These are phyloP conservation scores for Caenorhabditis sp. DNA, from an alignment of 2,888 invertebrate species.

Conservation along the genomic window DNA sequence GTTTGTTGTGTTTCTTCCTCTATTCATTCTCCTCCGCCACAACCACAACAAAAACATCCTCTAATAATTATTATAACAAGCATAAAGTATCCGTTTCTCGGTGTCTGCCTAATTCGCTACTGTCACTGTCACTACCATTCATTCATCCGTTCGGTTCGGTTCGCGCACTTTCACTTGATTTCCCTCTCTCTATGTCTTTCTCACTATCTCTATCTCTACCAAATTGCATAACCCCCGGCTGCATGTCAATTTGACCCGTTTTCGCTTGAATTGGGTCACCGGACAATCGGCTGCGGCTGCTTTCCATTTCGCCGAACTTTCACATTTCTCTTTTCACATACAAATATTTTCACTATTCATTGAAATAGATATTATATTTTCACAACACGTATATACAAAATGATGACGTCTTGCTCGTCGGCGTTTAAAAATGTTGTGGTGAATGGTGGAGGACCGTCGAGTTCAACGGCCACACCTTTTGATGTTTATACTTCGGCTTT, in stretches of 20 bases:
- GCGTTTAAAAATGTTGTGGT: background rate
- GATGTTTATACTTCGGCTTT: conserved; percentile 27
- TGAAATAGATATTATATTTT: background rate
- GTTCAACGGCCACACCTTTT: background rate
- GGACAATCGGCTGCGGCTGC: background rate
- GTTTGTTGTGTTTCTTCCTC: too few species aligned
- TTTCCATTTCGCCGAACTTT: background rate
- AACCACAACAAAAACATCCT: background rate
- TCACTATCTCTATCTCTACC: background rate
- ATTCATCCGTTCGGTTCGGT: too few species aligned
- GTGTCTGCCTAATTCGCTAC: background rate
- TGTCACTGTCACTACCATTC: background rate
- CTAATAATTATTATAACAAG: background rate
- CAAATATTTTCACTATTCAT: background rate
- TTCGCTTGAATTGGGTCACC: conserved; percentile 1
- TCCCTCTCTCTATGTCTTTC: background rate
- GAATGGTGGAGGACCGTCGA: background rate
- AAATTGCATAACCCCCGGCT: background rate
- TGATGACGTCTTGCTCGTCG: background rate
- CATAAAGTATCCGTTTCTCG: background rate
- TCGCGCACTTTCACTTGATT: background rate
- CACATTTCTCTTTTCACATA: background rate
- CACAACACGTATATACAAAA: too few species aligned
- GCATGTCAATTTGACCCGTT: background rate
- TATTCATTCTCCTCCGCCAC: background rate